Evolutionary conservation across 2,797 vertebrate genomes (phyloP).

Genomic region (Monodelphis domestica): DNA sequence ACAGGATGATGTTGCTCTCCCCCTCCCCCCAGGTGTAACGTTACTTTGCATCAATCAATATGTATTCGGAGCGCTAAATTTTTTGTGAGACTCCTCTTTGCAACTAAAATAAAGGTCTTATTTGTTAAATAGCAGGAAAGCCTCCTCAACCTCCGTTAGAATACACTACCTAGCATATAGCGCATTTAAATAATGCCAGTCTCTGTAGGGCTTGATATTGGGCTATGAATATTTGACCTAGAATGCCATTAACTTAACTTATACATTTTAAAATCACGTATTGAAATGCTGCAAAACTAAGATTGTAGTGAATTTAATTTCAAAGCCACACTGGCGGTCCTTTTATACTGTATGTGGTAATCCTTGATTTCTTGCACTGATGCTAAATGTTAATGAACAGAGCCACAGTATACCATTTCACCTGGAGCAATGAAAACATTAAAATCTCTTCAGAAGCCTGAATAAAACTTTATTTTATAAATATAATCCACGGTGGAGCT

Average conservation of each 20-base stretch:
- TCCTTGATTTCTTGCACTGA: conserved; percentile 85
- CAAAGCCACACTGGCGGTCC: conserved; percentile 84
- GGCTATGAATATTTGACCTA: conserved; percentile 82
- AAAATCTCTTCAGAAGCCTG: conserved; percentile 89
- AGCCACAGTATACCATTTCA: conserved; percentile 84
- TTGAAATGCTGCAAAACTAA: conserved; percentile 84
- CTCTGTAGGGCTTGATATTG: conserved; percentile 76
- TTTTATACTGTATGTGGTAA: conserved; percentile 86
- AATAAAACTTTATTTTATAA: conserved; percentile 92
- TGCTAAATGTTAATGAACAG: conserved; percentile 89
- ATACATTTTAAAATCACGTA: conserved; percentile 85
- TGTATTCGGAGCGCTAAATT: conserved; percentile 39
- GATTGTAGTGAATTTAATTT: conserved; percentile 87
- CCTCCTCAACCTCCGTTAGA: conserved; percentile 66
- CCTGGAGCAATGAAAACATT: conserved; percentile 89
- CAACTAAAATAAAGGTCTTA: conserved; percentile 72
- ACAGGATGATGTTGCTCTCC: background rate
- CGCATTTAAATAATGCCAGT: conserved; percentile 83
- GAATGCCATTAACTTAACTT: conserved; percentile 84
- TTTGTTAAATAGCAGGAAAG: conserved; percentile 74
- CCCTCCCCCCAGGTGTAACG: background rate
- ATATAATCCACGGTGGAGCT: conserved; percentile 89
- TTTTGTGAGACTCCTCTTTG: conserved; percentile 43
- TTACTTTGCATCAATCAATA: background rate
- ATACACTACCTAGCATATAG: conserved; percentile 1